These are phyloP conservation scores for Symphodus melops DNA, from an alignment of 2,113 vertebrate species.

Conservation along the genomic window DNA sequence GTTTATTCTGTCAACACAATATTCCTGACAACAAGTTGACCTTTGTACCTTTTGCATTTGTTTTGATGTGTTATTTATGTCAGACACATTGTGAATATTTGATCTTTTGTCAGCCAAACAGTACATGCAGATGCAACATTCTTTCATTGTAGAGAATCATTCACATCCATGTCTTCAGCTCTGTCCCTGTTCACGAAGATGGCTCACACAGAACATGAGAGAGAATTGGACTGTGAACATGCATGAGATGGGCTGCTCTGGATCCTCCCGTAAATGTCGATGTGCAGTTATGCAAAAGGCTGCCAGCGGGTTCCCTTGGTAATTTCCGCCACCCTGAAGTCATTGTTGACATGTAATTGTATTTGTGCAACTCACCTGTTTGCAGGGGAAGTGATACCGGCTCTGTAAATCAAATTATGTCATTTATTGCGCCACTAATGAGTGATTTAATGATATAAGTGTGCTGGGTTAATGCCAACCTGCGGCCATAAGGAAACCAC, in stretches of 20 bases:
- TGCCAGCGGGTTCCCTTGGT: slow-evolving; percentile 45
- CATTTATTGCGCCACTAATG: slow-evolving; percentile 73
- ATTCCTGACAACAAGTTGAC: slow-evolving; percentile 17
- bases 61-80: slow-evolving; percentile 36
- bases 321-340: slow-evolving; percentile 61
- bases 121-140: background rate
- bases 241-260: background rate
- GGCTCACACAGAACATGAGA: slow-evolving; percentile 16
- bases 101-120: background rate
- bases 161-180: slow-evolving; percentile 6
- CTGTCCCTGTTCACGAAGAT: slow-evolving; percentile 15
- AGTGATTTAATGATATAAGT: slow-evolving; percentile 83
- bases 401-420: slow-evolving; percentile 72
- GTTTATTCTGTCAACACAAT: slow-evolving; percentile 25
- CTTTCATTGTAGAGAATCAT: background rate
- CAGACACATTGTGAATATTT: slow-evolving; percentile 24
- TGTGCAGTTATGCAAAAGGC: slow-evolving; percentile 50
- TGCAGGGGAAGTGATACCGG: slow-evolving; percentile 58
- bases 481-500: slow-evolving; percentile 79
- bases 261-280: slow-evolving; percentile 64
- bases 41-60: slow-evolving; percentile 34
- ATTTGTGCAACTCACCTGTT: slow-evolving; percentile 77
- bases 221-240: slow-evolving; percentile 20
- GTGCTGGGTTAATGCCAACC: slow-evolving; percentile 76
- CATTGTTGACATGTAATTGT: slow-evolving; percentile 73